These are phyloP conservation scores for Drosophila nebulosa DNA, from an alignment of 1,140 invertebrate species.

Conservation along the genomic window DNA sequence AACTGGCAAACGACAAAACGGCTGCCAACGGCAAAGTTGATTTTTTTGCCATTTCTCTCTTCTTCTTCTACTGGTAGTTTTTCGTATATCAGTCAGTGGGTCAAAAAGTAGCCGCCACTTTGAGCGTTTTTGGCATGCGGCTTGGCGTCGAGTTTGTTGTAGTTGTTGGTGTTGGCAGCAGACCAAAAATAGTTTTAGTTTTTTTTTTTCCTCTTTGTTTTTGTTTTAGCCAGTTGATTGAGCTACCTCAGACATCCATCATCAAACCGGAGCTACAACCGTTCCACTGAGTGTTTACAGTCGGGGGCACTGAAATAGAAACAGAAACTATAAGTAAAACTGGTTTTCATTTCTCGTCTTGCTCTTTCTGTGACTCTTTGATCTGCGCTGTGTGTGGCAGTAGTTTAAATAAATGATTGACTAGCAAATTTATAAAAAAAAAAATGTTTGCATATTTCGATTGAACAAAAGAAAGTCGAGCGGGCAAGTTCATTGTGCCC, in stretches of 20 bases:
- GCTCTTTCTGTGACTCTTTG: neutral
- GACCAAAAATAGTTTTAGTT: slow-evolving; percentile 62
- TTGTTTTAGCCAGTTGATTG: slow-evolving; percentile 61
- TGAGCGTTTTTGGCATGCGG: slow-evolving; percentile 69
- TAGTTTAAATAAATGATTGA: slow-evolving; percentile 57
- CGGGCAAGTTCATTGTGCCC: slow-evolving; percentile 68
- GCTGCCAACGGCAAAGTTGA: slow-evolving; percentile 21
- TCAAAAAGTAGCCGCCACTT: slow-evolving; percentile 68
- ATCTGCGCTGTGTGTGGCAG: slow-evolving; percentile 5
- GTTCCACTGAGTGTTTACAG: slow-evolving; percentile 32
- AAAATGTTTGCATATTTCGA: slow-evolving; percentile 28
- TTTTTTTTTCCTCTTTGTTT: slow-evolving; percentile 1
- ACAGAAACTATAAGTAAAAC: slow-evolving; percentile 5
- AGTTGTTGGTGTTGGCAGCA: slow-evolving; percentile 50
- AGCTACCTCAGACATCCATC: slow-evolving; percentile 41
- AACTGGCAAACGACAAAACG: slow-evolving; percentile 30
- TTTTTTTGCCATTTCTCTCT: slow-evolving; percentile 7
- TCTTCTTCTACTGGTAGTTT: slow-evolving; percentile 12
- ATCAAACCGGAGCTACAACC: slow-evolving; percentile 26
- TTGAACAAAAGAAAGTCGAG: slow-evolving; percentile 43
- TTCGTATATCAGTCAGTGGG: slow-evolving; percentile 73
- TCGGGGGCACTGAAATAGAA: slow-evolving; percentile 24
- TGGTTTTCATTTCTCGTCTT: neutral
- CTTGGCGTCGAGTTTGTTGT: slow-evolving; percentile 29
- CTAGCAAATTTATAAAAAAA: slow-evolving; percentile 55